A percentile compares a stretch with the other conserved stretches of the same genome.
Evolutionary conservation across 2,888 invertebrate genomes (phyloP).

Genomic region (Catocala fraxini): DNA sequence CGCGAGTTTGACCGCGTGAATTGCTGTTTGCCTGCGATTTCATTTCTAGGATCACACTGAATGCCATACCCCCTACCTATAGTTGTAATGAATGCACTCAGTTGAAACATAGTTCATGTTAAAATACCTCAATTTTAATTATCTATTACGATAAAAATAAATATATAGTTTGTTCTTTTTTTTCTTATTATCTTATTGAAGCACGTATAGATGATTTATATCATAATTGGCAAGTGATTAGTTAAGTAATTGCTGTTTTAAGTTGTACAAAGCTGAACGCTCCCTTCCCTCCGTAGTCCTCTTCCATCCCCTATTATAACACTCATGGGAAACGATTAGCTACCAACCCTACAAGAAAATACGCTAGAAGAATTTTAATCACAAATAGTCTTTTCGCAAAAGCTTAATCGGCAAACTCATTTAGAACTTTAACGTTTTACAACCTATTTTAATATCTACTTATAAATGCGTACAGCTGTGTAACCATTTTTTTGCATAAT

Average conservation of each 20-base stretch:
- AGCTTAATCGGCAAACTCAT: not conserved
- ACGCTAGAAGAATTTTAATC: conserved; percentile 15
- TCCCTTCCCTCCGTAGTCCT: not conserved
- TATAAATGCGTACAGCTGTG: conserved; percentile 6
- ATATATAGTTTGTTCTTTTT: no score
- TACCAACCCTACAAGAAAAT: conserved; percentile 6
- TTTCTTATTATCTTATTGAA: no score
- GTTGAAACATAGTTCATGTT: no score
- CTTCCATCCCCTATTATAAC: conserved; percentile 11
- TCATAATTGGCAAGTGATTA: conserved; percentile 11
- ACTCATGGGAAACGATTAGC: conserved; percentile 22
- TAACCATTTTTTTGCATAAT: conserved; percentile 29
- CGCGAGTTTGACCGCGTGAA: no score
- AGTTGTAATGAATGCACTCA: no score
- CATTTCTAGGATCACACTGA: no score
- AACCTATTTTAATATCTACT: not conserved
- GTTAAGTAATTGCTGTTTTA: not conserved
- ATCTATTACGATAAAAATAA: no score
- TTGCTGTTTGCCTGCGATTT: no score
- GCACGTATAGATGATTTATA: not conserved
- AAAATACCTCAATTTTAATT: no score
- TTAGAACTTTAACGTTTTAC: not conserved
- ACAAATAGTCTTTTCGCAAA: not conserved
- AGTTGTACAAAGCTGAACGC: no score
- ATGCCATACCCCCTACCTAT: no score